phyloP scores from a whole-genome alignment of 2,797 vertebrate species.

The Kryptopterus vitreolus region DNA sequence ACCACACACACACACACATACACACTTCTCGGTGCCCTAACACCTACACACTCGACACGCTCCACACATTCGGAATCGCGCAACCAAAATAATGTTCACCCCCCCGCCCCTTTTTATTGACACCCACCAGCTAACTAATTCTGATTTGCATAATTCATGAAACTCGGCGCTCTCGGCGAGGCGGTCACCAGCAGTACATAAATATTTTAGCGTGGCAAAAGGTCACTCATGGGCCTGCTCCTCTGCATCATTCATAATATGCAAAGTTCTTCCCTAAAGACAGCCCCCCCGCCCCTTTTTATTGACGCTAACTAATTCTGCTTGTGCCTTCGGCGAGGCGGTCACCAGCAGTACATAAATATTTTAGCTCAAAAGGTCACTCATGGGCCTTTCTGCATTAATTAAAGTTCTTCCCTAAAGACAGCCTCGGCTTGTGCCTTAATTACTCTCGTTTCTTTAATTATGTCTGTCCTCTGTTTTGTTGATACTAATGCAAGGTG shows the following conservation, averaged over 20 bases:
- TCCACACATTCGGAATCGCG: conserved; percentile 11
- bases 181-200: conserved; percentile 64
- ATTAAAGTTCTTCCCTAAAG: conserved; percentile 63
- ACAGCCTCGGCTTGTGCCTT: conserved; percentile 60
- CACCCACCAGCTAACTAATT: conserved; percentile 64
- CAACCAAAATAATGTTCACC: conserved; percentile 53
- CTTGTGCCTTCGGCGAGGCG: conserved; percentile 59
- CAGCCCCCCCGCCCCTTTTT: conserved; percentile 55
- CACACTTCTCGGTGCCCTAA: background rate
- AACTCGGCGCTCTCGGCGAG: conserved; percentile 49
- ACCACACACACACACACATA: conserved; percentile 13
- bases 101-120: conserved; percentile 57
- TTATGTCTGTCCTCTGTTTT: conserved; percentile 65
- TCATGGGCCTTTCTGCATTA: conserved; percentile 56
- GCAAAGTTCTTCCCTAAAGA: conserved; percentile 61
- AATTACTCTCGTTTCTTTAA: conserved; percentile 72
- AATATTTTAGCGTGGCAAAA: conserved; percentile 64
- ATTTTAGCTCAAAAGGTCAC: conserved; percentile 65
- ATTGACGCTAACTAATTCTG: conserved; percentile 66
- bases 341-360: conserved; percentile 66
- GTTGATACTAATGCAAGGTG: conserved; percentile 68
- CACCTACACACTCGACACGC: conserved; percentile 8
- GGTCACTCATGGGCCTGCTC: conserved; percentile 64
- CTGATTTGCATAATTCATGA: conserved; percentile 69
- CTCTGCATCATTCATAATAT: conserved; percentile 60